Percentiles rank a stretch among this genome's conserved stretches.
These are phyloP conservation scores for Pandemis corylana DNA, from an alignment of 2,888 invertebrate genomes.

Conservation along the genomic window DNA sequence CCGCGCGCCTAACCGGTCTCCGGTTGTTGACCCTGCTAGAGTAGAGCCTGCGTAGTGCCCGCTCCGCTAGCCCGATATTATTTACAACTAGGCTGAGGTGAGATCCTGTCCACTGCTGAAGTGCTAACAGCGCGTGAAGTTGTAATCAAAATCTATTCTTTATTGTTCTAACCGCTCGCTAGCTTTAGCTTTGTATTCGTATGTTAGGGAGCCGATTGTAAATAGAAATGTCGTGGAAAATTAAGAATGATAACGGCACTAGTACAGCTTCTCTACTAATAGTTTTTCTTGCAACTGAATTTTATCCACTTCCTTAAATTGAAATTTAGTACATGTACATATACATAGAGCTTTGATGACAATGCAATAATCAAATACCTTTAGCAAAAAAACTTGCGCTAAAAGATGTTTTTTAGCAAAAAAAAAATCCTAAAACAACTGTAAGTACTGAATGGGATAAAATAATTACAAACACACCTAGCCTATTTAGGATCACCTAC, in stretches of 20 bases:
- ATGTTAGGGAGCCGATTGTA: background rate
- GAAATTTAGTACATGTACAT: no score
- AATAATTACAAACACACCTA: background rate
- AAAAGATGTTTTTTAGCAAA: no score
- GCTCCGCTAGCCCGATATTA: constrained; percentile 53
- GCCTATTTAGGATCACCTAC: background rate
- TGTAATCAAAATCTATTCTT: constrained; percentile 16
- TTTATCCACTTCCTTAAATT: no score
- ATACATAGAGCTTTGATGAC: no score
- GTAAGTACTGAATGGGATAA: no score
- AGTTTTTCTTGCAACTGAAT: no score
- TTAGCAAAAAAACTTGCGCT: no score
- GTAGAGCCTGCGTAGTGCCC: constrained; percentile 51
- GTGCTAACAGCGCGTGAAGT: constrained; percentile 49
- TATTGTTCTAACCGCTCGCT: constrained; percentile 5
- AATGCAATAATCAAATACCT: no score
- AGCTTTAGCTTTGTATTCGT: background rate
- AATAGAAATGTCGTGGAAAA: background rate
- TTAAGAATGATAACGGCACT: background rate
- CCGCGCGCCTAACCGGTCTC: constrained; percentile 73
- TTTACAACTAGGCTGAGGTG: constrained; percentile 64
- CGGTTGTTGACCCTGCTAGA: constrained; percentile 70
- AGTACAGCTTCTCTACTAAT: no score
- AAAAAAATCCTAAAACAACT: no score
- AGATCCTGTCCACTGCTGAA: constrained; percentile 51